Conservation (phyloP, 2,888 invertebrate genomes). For the Melieria omissa region DNA sequence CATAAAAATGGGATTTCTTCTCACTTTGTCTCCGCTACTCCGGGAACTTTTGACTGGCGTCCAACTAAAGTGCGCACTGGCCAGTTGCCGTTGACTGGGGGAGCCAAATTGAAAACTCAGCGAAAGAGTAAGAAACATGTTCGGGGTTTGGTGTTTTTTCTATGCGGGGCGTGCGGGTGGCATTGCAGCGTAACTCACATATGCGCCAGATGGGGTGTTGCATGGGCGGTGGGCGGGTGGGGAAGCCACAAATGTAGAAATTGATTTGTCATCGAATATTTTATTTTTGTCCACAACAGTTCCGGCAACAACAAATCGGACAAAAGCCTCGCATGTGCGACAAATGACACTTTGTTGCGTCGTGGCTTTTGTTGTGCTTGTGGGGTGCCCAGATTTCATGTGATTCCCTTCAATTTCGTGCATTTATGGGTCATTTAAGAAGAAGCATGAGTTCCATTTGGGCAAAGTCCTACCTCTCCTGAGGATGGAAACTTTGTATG, state of each 20-base stretch:
- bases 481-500: too few relatives aligned
- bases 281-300: conserved; percentile 26
- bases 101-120: neutral
- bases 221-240: conserved; percentile 7
- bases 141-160: neutral
- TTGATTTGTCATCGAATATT: conserved; percentile 42
- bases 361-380: neutral
- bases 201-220: neutral
- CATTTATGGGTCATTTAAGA: too few relatives aligned
- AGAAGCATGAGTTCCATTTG: too few relatives aligned
- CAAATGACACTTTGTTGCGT: conserved; percentile 28
- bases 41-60: conserved; percentile 7
- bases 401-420: too few relatives aligned
- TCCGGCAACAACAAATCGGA: conserved; percentile 14
- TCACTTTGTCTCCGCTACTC: conserved; percentile 8
- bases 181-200: neutral
- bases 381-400: too few relatives aligned
- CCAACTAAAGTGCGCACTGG: neutral
- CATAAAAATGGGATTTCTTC: conserved; percentile 25
- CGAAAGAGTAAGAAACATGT: neutral
- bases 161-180: neutral
- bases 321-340: conserved; percentile 22
- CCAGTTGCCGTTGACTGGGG: neutral
- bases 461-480: too few relatives aligned
- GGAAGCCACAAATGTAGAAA: conserved; percentile 58